These are phyloP conservation scores for Sprattus sprattus DNA, from an alignment of 2,113 vertebrate genomes.

Conservation along the genomic window DNA sequence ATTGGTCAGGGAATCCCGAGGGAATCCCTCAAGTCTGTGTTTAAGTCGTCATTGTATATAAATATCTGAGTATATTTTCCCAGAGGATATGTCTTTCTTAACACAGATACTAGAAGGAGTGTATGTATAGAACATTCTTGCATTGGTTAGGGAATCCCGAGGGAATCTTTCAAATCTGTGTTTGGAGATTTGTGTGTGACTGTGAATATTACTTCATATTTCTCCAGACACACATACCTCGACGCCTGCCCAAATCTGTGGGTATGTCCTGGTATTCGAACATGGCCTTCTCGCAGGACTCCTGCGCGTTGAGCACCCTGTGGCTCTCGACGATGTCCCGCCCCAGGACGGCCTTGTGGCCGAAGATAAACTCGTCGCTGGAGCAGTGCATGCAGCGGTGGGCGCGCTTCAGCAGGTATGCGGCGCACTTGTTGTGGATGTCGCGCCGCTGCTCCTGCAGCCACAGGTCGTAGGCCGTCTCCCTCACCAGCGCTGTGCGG, in stretches of 20 bases:
- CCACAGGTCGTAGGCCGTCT: conserved; percentile 25
- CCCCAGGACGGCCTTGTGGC: not conserved
- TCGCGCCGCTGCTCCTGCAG: conserved; percentile 27
- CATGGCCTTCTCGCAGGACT: not conserved
- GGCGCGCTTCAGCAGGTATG: not conserved
- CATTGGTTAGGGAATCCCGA: too few species aligned
- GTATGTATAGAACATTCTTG: too few species aligned
- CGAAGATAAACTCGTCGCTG: conserved; percentile 6
- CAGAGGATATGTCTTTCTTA: too few species aligned
- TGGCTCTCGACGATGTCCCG: not conserved
- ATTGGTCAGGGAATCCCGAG: too few species aligned
- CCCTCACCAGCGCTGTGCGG: conserved; percentile 24
- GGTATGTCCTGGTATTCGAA: not conserved
- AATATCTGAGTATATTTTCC: too few species aligned
- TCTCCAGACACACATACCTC: too few species aligned
- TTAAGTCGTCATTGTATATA: too few species aligned
- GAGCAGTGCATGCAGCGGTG: not conserved
- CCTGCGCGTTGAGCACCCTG: not conserved
- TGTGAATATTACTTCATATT: not conserved
- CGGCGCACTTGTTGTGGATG: conserved; percentile 8
- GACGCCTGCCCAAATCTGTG: not conserved
- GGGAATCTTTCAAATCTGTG: too few species aligned
- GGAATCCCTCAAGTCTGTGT: too few species aligned
- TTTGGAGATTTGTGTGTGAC: too few species aligned
- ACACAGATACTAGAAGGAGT: too few species aligned